Evolutionary conservation across 2,888 invertebrate species (phyloP).

Genomic region (Apamea sordens): DNA sequence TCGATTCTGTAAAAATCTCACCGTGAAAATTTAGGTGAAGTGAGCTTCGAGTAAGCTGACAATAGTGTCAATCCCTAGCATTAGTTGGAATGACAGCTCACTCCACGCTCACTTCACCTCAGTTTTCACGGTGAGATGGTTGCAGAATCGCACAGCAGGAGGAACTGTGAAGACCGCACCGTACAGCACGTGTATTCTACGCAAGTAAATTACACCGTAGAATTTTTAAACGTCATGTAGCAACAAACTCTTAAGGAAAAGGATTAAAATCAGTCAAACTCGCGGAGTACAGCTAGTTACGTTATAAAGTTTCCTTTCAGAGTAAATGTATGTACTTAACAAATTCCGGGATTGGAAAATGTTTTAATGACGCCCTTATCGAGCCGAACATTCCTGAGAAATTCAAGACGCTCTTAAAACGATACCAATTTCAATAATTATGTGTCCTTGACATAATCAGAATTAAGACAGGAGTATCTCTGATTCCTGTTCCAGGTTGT

Average conservation of each 20-base stretch:
- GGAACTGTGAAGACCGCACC: background rate
- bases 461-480: conserved; percentile 54
- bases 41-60: no score
- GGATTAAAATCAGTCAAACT: conserved; percentile 45
- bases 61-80: no score
- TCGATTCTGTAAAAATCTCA: no score
- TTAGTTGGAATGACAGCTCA: no score
- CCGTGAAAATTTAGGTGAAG: no score
- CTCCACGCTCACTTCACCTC: no score
- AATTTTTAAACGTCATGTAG: conserved; percentile 33
- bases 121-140: no score
- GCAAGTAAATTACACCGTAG: background rate
- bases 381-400: conserved; percentile 59
- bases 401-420: conserved; percentile 67
- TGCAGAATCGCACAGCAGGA: no score
- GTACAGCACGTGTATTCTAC: background rate
- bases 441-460: conserved; percentile 61
- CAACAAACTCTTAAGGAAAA: conserved; percentile 28
- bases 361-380: conserved; percentile 71
- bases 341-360: conserved; percentile 62
- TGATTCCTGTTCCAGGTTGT: conserved; percentile 34
- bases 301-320: conserved; percentile 56
- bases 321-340: conserved; percentile 64
- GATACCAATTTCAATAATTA: conserved; percentile 69
- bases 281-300: conserved; percentile 44